Evolutionary conservation across 2,113 vertebrate species (phyloP).

Genomic region (Rhodinocichla rosea): DNA sequence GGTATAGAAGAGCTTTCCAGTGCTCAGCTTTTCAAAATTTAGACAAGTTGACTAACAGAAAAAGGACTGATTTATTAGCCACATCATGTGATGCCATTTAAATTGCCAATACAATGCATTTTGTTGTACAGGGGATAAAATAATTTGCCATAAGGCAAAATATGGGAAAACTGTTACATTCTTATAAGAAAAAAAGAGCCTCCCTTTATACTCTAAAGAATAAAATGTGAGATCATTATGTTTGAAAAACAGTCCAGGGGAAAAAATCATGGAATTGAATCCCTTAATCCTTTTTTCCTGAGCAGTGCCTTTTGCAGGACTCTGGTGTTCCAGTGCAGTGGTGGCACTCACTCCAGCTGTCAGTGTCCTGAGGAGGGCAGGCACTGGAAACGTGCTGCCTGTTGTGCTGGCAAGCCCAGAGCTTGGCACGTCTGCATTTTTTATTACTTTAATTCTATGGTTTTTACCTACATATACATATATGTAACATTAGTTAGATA

Average conservation of each 20-base stretch:
- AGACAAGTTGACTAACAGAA: neutral
- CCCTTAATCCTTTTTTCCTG: neutral
- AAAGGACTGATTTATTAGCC: neutral
- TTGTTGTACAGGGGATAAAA: neutral
- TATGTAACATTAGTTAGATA: neutral
- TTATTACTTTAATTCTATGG: neutral
- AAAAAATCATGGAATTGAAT: neutral
- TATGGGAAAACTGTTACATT: neutral
- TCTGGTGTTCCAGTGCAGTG: neutral
- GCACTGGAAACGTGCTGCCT: neutral
- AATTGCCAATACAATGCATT: neutral
- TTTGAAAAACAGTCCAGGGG: neutral
- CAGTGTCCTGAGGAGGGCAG: neutral
- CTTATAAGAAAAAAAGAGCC: neutral
- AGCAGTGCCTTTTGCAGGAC: neutral
- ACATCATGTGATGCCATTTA: neutral
- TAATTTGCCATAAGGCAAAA: neutral
- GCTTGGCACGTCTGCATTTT: neutral
- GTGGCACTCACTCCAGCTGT: neutral
- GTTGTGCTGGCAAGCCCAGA: neutral
- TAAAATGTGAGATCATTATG: neutral
- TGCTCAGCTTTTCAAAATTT: neutral
- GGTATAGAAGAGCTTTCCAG: neutral
- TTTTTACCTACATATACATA: rapidly evolving
- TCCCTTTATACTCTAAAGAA: neutral